phyloP scores from a whole-genome alignment of 2,888 invertebrate species.

The Saturnia pavonia region DNA sequence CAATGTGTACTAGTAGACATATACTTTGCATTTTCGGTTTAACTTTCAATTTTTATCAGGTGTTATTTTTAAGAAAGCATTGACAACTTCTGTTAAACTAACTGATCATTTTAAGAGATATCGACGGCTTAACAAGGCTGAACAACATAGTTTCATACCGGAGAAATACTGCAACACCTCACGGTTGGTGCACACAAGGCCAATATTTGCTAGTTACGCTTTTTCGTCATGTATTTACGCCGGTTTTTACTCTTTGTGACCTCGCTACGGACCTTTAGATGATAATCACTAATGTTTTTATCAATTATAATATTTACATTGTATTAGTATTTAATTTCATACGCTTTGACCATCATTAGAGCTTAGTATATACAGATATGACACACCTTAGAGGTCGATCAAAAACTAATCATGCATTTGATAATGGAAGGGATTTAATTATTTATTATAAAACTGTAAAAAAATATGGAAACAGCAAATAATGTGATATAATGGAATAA shows the following conservation, averaged over 20 bases:
- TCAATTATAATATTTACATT: neutral
- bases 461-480: neutral
- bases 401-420: neutral
- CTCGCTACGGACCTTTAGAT: neutral
- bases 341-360: neutral
- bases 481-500: neutral
- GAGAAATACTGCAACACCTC: slow-evolving; percentile 28
- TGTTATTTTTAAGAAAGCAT: neutral
- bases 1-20: neutral
- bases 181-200: slow-evolving; percentile 56
- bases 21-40: neutral
- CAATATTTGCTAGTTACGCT: slow-evolving; percentile 26
- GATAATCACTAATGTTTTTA: neutral
- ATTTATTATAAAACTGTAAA: neutral
- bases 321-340: neutral
- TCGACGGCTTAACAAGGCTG: neutral
- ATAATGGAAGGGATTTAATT: neutral
- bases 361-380: neutral
- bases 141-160: neutral
- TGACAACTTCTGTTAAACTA: neutral
- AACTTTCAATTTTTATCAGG: neutral
- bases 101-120: neutral
- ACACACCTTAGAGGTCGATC: neutral
- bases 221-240: slow-evolving; percentile 20
- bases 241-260: neutral